Percentiles rank a stretch among this genome's conserved stretches.
These are phyloP conservation scores for Brotula barbata DNA, from an alignment of 2,797 vertebrate genomes.

Conservation along the genomic window DNA sequence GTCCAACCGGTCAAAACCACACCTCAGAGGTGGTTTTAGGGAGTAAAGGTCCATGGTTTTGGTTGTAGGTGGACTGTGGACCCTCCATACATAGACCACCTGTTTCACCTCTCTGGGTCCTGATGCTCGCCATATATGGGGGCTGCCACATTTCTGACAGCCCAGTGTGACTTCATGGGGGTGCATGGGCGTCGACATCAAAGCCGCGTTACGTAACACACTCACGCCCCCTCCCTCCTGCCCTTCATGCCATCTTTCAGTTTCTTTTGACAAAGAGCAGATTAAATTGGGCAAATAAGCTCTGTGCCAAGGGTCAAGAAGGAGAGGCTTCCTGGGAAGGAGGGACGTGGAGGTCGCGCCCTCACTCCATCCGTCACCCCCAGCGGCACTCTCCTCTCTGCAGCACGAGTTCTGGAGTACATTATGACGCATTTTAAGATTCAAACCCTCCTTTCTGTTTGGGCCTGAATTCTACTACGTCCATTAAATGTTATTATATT, in stretches of 20 bases:
- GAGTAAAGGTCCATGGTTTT: too few relatives aligned
- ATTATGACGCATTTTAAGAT: constrained; percentile 22
- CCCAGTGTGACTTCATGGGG: not conserved
- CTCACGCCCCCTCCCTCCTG: not conserved
- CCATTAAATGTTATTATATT: constrained; percentile 18
- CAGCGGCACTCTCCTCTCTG: constrained; percentile 8
- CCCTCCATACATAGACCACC: constrained; percentile 25
- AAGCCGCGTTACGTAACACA: constrained; percentile 34
- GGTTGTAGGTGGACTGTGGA: constrained; percentile 41
- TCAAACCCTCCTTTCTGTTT: constrained; percentile 29
- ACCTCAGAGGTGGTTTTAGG: constrained; percentile 42
- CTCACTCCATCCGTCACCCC: constrained; percentile 57
- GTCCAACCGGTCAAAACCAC: constrained; percentile 30
- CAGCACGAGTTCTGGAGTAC: constrained; percentile 27
- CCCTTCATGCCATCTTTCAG: constrained; percentile 18
- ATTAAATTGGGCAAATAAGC: constrained; percentile 61
- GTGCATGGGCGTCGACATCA: constrained; percentile 27
- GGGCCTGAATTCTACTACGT: constrained; percentile 11
- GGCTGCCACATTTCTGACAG: constrained; percentile 54
- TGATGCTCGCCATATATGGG: constrained; percentile 38
- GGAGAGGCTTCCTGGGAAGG: constrained; percentile 15
- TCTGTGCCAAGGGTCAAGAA: constrained; percentile 51
- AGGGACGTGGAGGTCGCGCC: constrained; percentile 12
- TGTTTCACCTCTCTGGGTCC: constrained; percentile 1
- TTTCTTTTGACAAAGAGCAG: constrained; percentile 54